Conservation (phyloP, 2,797 vertebrate species). For the Microchirus variegatus region DNA sequence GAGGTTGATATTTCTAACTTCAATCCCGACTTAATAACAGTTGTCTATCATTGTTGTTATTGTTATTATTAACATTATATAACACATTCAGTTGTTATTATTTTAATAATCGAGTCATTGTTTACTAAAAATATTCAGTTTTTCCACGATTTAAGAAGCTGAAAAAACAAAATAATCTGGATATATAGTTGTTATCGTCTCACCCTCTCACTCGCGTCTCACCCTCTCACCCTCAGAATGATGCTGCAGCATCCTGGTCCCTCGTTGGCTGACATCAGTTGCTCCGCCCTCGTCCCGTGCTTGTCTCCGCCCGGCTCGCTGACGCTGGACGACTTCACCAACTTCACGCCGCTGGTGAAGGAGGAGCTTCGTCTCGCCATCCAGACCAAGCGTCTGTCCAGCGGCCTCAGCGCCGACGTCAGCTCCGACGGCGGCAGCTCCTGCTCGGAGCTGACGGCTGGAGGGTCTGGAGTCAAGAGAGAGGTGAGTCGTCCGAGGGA, state of each 20-base stretch:
- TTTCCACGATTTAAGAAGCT: too few relatives aligned
- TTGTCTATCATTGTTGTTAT: too few relatives aligned
- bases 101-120: too few relatives aligned
- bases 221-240: slow-evolving; percentile 85
- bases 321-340: slow-evolving; percentile 93
- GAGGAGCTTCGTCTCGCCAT: slow-evolving; percentile 94
- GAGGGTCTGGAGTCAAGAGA: slow-evolving; percentile 37
- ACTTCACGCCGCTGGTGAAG: slow-evolving; percentile 91
- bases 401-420: slow-evolving; percentile 70
- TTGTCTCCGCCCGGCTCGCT: slow-evolving; percentile 90
- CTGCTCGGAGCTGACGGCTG: slow-evolving; percentile 66
- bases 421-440: slow-evolving; percentile 82
- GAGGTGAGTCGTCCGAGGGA: too few relatives aligned
- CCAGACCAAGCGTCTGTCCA: slow-evolving; percentile 88
- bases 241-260: slow-evolving; percentile 95
- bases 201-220: not conserved
- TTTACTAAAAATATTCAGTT: too few relatives aligned
- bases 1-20: too few relatives aligned
- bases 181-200: too few relatives aligned
- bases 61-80: too few relatives aligned
- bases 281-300: slow-evolving; percentile 92
- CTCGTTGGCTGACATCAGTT: slow-evolving; percentile 92
- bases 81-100: too few relatives aligned
- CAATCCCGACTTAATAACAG: too few relatives aligned
- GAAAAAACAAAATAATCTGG: too few relatives aligned